A percentile compares a stretch with the other conserved stretches of the same genome.
These are phyloP conservation scores for Holcopasites calliopsidis DNA, from an alignment of 1,140 invertebrate genomes.

Conservation along the genomic window DNA sequence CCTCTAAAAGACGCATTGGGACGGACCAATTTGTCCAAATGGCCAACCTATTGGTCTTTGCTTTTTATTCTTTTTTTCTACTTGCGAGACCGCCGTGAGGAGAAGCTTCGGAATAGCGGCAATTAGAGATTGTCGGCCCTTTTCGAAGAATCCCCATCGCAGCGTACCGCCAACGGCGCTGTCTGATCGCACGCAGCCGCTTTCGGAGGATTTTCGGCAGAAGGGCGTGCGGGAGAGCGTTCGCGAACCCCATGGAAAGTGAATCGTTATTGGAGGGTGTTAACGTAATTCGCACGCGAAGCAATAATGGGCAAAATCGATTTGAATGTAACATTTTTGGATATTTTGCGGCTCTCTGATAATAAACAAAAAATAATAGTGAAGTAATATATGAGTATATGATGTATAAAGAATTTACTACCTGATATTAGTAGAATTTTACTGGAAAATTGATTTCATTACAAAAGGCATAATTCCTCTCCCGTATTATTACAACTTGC, in stretches of 20 bases:
- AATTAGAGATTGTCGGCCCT: constrained; percentile 68
- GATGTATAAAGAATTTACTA: too few species aligned
- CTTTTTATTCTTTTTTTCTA: constrained; percentile 22
- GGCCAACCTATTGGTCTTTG: constrained; percentile 43
- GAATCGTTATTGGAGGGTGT: neutral
- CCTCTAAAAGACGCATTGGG: constrained; percentile 29
- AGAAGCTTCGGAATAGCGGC: constrained; percentile 59
- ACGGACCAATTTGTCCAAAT: constrained; percentile 67
- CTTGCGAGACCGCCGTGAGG: constrained; percentile 34
- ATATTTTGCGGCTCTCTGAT: too few species aligned
- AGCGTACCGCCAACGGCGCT: constrained; percentile 43
- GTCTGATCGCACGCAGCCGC: constrained; percentile 20
- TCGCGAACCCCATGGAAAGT: neutral
- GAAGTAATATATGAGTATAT: too few species aligned
- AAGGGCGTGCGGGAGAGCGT: neutral
- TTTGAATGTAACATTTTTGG: too few species aligned
- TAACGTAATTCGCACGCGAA: too few species aligned
- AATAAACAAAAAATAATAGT: too few species aligned
- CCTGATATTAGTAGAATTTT: neutral
- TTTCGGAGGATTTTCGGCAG: constrained; percentile 12
- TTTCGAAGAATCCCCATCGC: constrained; percentile 51
- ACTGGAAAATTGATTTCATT: neutral
- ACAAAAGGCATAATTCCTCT: too few species aligned
- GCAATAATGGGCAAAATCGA: too few species aligned
- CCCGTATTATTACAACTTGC: too few species aligned